Conservation (phyloP, 2,113 vertebrate genomes). For the Rhinopomastus cyanomelas region DNA sequence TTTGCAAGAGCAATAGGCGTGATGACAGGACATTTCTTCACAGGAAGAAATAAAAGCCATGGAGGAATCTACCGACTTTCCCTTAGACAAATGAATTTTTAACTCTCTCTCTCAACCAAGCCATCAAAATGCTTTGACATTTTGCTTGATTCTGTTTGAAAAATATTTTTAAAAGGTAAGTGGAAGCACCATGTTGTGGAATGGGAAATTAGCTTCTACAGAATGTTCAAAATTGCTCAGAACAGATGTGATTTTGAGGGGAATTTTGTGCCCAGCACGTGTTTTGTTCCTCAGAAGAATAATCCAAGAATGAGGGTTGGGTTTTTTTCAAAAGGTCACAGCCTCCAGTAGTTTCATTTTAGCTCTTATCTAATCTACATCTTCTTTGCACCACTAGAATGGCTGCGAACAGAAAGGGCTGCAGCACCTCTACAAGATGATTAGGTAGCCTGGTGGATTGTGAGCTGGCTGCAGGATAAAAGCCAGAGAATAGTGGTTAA, state of each 20-base stretch:
- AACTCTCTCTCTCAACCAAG: not conserved
- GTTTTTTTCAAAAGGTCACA: not conserved
- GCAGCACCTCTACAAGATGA: accelerated
- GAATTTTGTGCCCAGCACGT: not conserved
- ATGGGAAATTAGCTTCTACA: not conserved
- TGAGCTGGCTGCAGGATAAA: too few species aligned
- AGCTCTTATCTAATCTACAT: not conserved
- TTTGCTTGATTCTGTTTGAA: not conserved
- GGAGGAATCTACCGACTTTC: not conserved
- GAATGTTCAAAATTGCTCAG: not conserved
- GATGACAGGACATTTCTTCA: not conserved
- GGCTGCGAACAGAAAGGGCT: not conserved
- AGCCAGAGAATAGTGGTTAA: too few species aligned
- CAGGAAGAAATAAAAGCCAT: not conserved
- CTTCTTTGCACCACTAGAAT: not conserved
- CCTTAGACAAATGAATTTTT: not conserved
- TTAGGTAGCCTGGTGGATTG: too few species aligned
- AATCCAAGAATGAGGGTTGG: not conserved
- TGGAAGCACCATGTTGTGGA: not conserved
- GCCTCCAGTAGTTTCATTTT: not conserved
- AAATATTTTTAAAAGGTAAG: not conserved
- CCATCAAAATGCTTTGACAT: not conserved
- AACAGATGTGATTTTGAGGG: not conserved
- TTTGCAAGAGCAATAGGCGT: not conserved
- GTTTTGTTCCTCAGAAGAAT: not conserved